Evolutionary conservation across 2,888 invertebrate genomes (phyloP).

Genomic region (Phlogophora meticulosa): DNA sequence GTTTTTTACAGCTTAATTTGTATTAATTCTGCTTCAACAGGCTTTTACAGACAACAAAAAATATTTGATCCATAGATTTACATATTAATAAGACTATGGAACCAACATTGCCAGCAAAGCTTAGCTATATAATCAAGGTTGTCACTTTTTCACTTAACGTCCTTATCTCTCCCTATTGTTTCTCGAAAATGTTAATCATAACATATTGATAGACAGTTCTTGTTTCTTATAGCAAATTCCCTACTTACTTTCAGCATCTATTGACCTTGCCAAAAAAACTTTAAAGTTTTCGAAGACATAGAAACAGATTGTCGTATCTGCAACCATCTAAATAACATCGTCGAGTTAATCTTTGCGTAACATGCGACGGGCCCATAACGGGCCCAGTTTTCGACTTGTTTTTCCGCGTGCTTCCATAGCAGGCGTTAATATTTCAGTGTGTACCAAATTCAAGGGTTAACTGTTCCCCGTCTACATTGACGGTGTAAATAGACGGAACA

Average conservation of each 20-base stretch:
- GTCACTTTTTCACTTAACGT: neutral
- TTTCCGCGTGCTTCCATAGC: constrained; percentile 89
- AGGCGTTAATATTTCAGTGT: constrained; percentile 89
- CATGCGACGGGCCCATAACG: constrained; percentile 89
- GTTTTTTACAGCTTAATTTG: neutral
- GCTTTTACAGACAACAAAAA: neutral
- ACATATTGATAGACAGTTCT: neutral
- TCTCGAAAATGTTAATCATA: neutral
- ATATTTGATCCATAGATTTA: neutral
- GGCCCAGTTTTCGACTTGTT: constrained; percentile 90
- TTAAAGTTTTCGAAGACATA: neutral
- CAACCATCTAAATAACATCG: constrained; percentile 56
- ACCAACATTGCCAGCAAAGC: neutral
- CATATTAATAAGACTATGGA: neutral
- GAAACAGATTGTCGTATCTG: constrained; percentile 47
- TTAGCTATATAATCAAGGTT: too few species aligned
- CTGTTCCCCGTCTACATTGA: constrained; percentile 76
- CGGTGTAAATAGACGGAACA: constrained; percentile 77
- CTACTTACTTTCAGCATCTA: neutral
- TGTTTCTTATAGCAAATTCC: neutral
- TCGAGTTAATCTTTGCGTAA: constrained; percentile 81
- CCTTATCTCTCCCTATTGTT: neutral
- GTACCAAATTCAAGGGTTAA: constrained; percentile 90
- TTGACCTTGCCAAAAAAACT: neutral
- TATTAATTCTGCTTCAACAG: too few species aligned